Percentiles rank a stretch among this genome's conserved stretches.
These are phyloP conservation scores for Cyrtorhinus lividipennis DNA, from an alignment of 1,140 invertebrate species.

Conservation along the genomic window DNA sequence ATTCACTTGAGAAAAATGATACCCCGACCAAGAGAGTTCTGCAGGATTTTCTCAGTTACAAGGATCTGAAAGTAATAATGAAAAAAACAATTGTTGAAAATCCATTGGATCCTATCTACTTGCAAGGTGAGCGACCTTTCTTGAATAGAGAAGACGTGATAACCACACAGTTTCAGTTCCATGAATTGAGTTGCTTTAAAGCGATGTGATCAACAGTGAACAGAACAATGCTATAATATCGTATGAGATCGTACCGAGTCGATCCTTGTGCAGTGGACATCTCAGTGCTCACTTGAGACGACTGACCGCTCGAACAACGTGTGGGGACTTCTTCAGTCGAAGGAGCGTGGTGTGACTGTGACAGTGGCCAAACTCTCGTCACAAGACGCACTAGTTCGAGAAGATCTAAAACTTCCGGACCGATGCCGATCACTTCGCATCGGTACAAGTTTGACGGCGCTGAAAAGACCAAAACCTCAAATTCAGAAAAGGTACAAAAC, in stretches of 20 bases:
- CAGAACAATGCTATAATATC: background rate
- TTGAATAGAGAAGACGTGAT: too few relatives aligned
- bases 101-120: too few relatives aligned
- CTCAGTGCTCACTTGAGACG: conserved; percentile 4
- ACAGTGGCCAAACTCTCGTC: background rate
- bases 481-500: too few relatives aligned
- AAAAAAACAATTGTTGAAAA: too few relatives aligned
- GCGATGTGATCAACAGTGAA: too few relatives aligned
- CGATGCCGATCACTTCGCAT: background rate
- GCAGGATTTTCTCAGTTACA: too few relatives aligned
- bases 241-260: background rate
- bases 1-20: too few relatives aligned
- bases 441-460: conserved; percentile 19
- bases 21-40: too few relatives aligned
- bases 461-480: background rate
- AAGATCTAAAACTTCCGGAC: background rate
- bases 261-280: conserved; percentile 12
- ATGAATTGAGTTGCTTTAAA: too few relatives aligned
- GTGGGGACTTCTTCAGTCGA: background rate
- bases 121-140: too few relatives aligned
- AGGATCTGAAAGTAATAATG: too few relatives aligned
- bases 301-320: background rate
- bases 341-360: background rate
- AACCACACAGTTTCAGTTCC: too few relatives aligned
- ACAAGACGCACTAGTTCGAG: background rate